Base-by-base conservation (phyloP, 2,113 vertebrate genomes). In the Amia ocellicauda region DNA sequence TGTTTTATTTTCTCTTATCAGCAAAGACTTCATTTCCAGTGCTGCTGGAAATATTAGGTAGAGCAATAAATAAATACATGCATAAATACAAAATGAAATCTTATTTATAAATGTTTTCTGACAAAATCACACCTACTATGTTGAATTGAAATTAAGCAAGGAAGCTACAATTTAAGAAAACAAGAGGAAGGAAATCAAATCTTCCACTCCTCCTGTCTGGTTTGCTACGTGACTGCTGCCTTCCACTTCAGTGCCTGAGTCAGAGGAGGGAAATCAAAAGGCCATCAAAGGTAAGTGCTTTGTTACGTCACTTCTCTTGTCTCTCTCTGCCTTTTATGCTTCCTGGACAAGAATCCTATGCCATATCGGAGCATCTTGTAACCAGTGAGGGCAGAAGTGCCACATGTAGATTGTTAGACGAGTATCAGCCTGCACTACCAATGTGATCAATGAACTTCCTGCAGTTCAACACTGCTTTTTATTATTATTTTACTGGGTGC, bases 241-340 rank as follows among this genome's bases (percentile, higher is more conserved):
- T 63, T 63, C 62, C 50, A 54, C 62, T 63, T 40, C 22, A 40
- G 17, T 10, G 24, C 62, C 31, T 22, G 29, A 41, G 5, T 20
- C n/a, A 43, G 50, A 8, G 36, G n/a, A 40, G 40, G 24, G 23
- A 42, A 63, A 63, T 28, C 50, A 42, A 58, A 31, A 26, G 31
- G 36, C 29, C 51, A 55, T 63, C 62, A 26, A 51, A 55, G 45
- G 45, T 19, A 47, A 47, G 45, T 47, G 45, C 45, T 47, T 47
- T 47, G 45, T 17, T 47, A 17, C 45, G 13, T 47, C 45, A 17
- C 45, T 47, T 7, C 45, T 47, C 45, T 36, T 36, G 31, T 11
- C 31, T 36, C 31, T 36, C 31, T 36, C 11, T 7, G 45, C 16
- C 40, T 47, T 47, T 47, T 17, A 47, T 47, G n/a, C 45, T 47